phyloP scores from a whole-genome alignment of 37 sponge, comb jelly and placozoan species.

The Haliclona indistincta region DNA sequence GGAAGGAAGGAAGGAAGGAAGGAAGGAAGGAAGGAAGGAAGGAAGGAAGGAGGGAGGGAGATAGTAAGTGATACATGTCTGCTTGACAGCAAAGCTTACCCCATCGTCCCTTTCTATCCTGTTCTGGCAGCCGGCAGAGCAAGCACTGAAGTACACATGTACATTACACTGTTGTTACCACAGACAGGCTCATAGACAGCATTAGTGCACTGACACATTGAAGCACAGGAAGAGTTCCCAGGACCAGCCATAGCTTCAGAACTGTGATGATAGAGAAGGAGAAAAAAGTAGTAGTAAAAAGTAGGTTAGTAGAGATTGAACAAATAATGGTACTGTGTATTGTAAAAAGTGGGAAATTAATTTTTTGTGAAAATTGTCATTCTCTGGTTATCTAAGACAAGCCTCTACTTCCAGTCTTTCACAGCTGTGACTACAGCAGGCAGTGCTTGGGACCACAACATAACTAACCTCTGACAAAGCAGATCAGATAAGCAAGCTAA shows the following conservation, averaged over 20 bases:
- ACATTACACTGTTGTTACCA: conserved; percentile 38
- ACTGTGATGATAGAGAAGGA: neutral
- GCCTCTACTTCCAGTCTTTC: no score
- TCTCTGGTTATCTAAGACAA: no score
- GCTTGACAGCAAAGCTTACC: neutral
- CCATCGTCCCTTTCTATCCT: neutral
- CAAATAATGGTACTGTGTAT: neutral
- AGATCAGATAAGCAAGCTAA: no score
- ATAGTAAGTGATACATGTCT: no score
- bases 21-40: neutral
- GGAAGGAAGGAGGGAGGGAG: no score
- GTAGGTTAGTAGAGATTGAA: neutral
- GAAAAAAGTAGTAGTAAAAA: neutral
- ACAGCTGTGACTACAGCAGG: no score
- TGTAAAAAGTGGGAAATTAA: no score
- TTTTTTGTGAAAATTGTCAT: no score
- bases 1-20: neutral
- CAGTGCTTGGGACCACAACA: no score
- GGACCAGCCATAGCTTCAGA: neutral
- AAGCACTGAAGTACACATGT: conserved; percentile 50
- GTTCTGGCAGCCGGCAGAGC: conserved; percentile 43
- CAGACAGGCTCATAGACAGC: conserved; percentile 65
- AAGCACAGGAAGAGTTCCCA: conserved; percentile 20
- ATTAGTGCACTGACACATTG: conserved; percentile 40
- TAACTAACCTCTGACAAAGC: no score